Base-by-base conservation (phyloP, 2,113 vertebrate genomes). In the Pterocles orientalis region DNA sequence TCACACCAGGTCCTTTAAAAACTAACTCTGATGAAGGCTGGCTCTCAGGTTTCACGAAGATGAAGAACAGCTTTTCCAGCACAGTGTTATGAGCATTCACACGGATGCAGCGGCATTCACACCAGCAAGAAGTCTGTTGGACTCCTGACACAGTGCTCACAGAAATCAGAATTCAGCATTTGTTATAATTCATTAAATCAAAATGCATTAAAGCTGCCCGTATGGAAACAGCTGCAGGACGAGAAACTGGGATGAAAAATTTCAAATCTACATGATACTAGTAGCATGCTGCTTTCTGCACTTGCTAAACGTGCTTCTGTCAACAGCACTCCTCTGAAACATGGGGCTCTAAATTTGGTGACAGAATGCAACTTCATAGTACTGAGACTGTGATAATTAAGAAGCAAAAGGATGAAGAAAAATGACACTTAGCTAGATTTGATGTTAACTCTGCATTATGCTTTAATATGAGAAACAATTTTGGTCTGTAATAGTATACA, bases 91-190 rank as follows among this genome's bases (percentile, higher is more conserved):
- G 13, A 66, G 68, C 75, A 53, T 54, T 79, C 78, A 85, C 11
- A 47, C 0, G 6, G 58, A 50, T 86, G 58, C 45, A 61, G 75
- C 1, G 0, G 50, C 76, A 54, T 58, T 73, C 50, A 84, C 60
- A 90, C 31, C 54, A 66, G 51, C 36, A 83, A 85, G n/a, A 77
- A 90, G 47, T 9, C 60, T 61, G 33, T 47, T 34, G 64, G n/a
- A 50, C 18, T 78, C 66, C 60, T 4, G 1, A 43, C 1, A 2
- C 39, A 50, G 21, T 51, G 51, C 64, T 47, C 71, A 84, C 39
- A 76, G 89, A 91, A 72, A 95, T n/a, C 69, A 64, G 77, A 95
- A 88, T 69, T 81, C 73, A 79, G 69, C 65, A 71, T 90, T 93
- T 88, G 64, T 80, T 91, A 82, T 56, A 64, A 68, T 71, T 91